phyloP scores from a whole-genome alignment of 2,113 vertebrate genomes.

The Suncus etruscus region DNA sequence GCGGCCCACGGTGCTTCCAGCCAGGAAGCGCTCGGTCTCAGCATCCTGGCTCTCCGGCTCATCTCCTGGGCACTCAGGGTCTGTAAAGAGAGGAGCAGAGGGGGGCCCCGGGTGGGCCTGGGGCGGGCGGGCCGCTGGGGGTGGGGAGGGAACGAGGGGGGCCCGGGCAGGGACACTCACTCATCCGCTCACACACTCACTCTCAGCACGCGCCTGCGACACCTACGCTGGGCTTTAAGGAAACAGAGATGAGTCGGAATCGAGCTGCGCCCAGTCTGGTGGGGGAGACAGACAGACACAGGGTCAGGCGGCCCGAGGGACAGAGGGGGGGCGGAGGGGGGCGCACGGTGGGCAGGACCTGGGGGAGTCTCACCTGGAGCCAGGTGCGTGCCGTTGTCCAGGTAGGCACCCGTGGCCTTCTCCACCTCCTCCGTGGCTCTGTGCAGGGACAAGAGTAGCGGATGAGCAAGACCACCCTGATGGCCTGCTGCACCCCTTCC shows the following conservation, averaged over 20 bases:
- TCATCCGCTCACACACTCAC: constrained; percentile 76
- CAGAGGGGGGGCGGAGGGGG: not conserved
- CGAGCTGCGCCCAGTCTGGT: constrained; percentile 82
- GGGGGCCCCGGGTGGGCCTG: constrained; percentile 28
- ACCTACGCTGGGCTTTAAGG: constrained; percentile 82
- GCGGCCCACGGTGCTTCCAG: constrained; percentile 92
- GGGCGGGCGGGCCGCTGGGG: not conserved
- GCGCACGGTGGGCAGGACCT: not conserved
- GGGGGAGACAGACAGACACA: constrained; percentile 83
- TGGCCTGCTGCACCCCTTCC: not conserved
- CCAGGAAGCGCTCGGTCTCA: constrained; percentile 95
- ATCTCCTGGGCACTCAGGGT: constrained; percentile 94
- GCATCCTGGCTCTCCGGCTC: constrained; percentile 94
- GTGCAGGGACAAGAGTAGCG: not conserved
- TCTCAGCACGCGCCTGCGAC: constrained; percentile 77
- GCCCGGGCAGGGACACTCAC: constrained; percentile 58
- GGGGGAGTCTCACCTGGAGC: constrained; percentile 91
- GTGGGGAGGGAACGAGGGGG: constrained; percentile 3
- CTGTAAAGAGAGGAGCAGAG: constrained; percentile 85
- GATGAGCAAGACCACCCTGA: not conserved
- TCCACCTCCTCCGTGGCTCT: constrained; percentile 95
- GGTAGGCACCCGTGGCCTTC: constrained; percentile 94
- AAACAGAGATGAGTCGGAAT: constrained; percentile 82
- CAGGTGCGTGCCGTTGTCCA: constrained; percentile 93
- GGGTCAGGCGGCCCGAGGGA: constrained; percentile 74